These are phyloP conservation scores for Dromaius novaehollandiae DNA, from an alignment of 2,113 vertebrate genomes.

Conservation along the genomic window DNA sequence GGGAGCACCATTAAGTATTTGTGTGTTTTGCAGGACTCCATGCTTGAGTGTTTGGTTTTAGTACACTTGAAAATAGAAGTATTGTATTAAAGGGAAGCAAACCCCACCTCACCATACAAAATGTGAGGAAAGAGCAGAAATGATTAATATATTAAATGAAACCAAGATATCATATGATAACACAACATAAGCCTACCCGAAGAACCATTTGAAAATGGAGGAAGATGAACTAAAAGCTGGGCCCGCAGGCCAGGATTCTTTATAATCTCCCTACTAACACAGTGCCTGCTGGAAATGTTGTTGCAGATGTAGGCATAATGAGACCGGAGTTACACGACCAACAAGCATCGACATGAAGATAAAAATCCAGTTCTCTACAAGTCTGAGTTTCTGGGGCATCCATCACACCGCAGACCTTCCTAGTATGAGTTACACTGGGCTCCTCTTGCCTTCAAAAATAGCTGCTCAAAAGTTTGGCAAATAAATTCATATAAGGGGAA, in stretches of 20 bases:
- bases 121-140: not conserved
- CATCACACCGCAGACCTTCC: not conserved
- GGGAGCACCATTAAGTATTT: not conserved
- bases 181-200: not conserved
- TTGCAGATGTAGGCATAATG: not conserved
- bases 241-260: not conserved
- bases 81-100: not conserved
- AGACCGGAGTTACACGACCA: not conserved
- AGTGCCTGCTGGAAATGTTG: not conserved
- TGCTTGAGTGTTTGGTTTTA: not conserved
- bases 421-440: not conserved
- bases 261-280: not conserved
- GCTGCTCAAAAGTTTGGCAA: not conserved
- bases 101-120: not conserved
- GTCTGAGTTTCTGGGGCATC: not conserved
- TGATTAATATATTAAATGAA: not conserved
- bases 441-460: rapidly evolving
- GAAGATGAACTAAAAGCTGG: not conserved
- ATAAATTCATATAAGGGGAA: not conserved
- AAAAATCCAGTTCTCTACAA: not conserved
- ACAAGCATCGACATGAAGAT: not conserved
- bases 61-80: not conserved
- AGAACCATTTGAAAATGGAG: not conserved
- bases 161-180: not conserved
- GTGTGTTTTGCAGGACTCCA: not conserved